Conservation (phyloP, 2,888 invertebrate genomes). For the Drosophila barbarae region DNA sequence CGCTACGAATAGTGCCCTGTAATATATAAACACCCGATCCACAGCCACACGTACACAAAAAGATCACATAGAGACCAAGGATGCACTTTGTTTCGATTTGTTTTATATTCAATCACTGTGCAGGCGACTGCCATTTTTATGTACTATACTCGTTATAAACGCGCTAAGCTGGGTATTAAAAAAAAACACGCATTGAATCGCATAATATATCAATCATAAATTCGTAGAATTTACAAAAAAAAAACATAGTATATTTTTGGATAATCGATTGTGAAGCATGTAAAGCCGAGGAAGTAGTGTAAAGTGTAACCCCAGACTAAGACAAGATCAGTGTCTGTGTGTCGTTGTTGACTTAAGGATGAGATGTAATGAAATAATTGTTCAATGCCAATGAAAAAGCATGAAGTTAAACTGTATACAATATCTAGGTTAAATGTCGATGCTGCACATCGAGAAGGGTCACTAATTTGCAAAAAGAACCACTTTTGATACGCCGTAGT, state of each 20-base stretch:
- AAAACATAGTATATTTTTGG: constrained; percentile 65
- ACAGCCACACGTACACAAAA: constrained; percentile 22
- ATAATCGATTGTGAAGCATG: constrained; percentile 47
- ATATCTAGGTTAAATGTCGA: constrained; percentile 59
- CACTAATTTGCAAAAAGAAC: constrained; percentile 44
- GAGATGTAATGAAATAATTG: constrained; percentile 48
- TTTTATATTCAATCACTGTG: constrained; percentile 33
- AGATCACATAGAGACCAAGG: constrained; percentile 25
- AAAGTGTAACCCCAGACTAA: constrained; percentile 30
- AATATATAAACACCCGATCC: constrained; percentile 22
- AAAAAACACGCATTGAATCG: constrained; percentile 34
- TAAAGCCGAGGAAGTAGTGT: constrained; percentile 1
- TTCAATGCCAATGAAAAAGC: constrained; percentile 43
- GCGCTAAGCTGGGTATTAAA: constrained; percentile 49
- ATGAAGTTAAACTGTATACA: constrained; percentile 49
- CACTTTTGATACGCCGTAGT: constrained; percentile 64
- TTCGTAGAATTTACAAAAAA: constrained; percentile 64
- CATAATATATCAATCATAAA: constrained; percentile 55
- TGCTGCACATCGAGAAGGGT: constrained; percentile 25
- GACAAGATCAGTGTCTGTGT: constrained; percentile 36
- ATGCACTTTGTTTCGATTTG: constrained; percentile 53
- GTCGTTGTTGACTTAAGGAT: constrained; percentile 66
- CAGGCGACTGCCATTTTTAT: constrained; percentile 57
- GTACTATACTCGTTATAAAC: constrained; percentile 62
- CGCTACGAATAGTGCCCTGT: constrained; percentile 58